Evolutionary conservation across 2,797 vertebrate genomes (phyloP), one percentile per base, ranked within the genome.

Genomic region (Typhlichthys eigenmanni): DNA sequence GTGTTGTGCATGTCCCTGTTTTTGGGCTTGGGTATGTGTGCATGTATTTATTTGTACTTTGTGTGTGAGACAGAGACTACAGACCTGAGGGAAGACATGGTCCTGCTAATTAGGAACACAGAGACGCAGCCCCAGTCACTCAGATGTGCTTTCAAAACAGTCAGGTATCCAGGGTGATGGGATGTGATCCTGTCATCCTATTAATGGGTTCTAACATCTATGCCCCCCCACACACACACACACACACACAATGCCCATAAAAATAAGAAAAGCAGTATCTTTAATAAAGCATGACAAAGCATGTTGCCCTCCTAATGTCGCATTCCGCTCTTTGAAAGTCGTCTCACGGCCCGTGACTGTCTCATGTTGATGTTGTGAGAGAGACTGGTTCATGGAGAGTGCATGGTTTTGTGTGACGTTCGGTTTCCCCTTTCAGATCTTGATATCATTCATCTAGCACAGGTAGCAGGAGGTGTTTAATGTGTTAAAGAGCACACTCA

Each of bases 21-120:
- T 38, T 38, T 38, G 34, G 34, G 34, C 34, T 8, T 38, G 34
- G 34, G 34, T 38, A 38, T 38, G 34, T 38, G 34, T 38, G 0
- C 34, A 9, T 38, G 34, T 38, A 9, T 38, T 6, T 9, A 38
- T 38, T 6, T 38, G 47, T 12, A 48, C 3, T 13, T 10, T 14
- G 14, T n/a, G 49, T n/a, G 13, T 8, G 43, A 47, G 32, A 62
- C 24, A 48, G 48, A 14, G 14, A 13, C 72, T 56, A 38, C 62
- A 71, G 75, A 89, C 87, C 82, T 58, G 68, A 71, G 83, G 87
- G 82, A 81, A 81, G 70, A 72, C 62, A 79, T 67, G 71, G 72
- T 65, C 72, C 77, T 80, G 74, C 84, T 90, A 89, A 91, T 91
- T 91, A 89, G 83, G 72, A 68, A 78, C 81, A 63, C 84, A 85